Evolutionary conservation across 37 sponge, comb jelly and placozoan genomes (phyloP).

Genomic region (Halisarca cf. caerulea): DNA sequence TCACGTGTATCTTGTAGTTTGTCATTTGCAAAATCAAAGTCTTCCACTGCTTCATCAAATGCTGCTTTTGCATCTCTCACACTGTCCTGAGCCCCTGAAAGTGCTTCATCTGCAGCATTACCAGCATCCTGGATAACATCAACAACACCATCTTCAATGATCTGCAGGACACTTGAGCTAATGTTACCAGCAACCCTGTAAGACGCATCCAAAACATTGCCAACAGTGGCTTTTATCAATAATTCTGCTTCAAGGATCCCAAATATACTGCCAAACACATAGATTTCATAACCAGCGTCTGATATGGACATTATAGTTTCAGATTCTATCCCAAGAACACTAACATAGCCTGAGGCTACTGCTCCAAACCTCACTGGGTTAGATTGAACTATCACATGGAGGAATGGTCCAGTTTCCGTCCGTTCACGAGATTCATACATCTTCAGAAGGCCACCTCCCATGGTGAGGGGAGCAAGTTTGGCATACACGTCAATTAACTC

Average conservation of each 20-base stretch:
- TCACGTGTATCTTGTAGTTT: background rate
- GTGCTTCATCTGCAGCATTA: slow-evolving; percentile 4
- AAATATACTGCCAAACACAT: slow-evolving; percentile 10
- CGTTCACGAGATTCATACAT: slow-evolving; percentile 35
- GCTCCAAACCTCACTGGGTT: background rate
- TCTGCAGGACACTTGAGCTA: background rate
- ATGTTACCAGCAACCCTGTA: slow-evolving; percentile 22
- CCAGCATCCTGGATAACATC: background rate
- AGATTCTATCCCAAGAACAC: slow-evolving; percentile 10
- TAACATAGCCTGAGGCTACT: slow-evolving; percentile 20
- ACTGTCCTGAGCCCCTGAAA: background rate
- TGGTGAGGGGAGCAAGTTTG: slow-evolving; percentile 5
- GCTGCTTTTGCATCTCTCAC: background rate
- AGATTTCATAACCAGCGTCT: background rate
- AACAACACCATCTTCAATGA: background rate
- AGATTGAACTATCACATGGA: background rate
- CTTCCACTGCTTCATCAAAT: slow-evolving; percentile 13
- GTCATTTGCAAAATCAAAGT: background rate
- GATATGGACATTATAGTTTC: slow-evolving; percentile 12
- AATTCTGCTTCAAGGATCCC: background rate
- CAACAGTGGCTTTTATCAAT: background rate
- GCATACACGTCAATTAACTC: background rate
- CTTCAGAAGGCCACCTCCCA: slow-evolving; percentile 14
- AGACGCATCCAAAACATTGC: background rate
- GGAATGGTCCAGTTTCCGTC: slow-evolving; percentile 21